phyloP scores from a whole-genome alignment of 2,797 vertebrate species.

The Xenopus petersii region DNA sequence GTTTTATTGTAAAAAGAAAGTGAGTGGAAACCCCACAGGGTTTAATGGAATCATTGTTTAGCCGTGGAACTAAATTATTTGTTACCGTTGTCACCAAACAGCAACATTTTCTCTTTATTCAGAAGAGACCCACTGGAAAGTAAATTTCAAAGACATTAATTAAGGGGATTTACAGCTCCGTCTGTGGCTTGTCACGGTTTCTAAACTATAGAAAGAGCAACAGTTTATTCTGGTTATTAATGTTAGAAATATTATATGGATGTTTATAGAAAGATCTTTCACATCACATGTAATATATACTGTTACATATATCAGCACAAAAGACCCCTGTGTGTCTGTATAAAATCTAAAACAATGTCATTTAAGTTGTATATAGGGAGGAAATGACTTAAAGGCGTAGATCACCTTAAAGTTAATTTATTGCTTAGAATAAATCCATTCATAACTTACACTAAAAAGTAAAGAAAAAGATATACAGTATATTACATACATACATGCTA shows the following conservation, averaged over 20 bases:
- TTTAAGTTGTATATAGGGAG: too few species aligned
- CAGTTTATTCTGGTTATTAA: constrained; percentile 48
- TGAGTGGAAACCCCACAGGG: constrained; percentile 5
- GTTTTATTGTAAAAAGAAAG: neutral
- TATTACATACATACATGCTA: too few species aligned
- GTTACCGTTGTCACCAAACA: neutral
- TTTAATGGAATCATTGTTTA: constrained; percentile 20
- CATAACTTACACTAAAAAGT: too few species aligned
- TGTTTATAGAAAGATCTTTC: constrained; percentile 53
- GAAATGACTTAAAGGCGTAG: too few species aligned
- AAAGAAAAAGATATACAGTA: too few species aligned
- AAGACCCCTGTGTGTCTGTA: constrained; percentile 46
- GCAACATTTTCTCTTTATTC: constrained; percentile 7
- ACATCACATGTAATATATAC: constrained; percentile 26
- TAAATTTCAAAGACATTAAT: neutral
- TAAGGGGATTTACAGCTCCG: constrained; percentile 31
- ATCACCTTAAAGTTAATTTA: too few species aligned
- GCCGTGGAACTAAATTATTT: neutral
- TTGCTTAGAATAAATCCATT: too few species aligned
- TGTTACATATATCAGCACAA: constrained; percentile 32
- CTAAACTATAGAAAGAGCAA: neutral
- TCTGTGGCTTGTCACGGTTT: constrained; percentile 27
- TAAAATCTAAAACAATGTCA: neutral
- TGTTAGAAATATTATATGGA: constrained; percentile 46
- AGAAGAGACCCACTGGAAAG: constrained; percentile 16